Evolutionary conservation across 1,140 invertebrate genomes (phyloP), one percentile per base, ranked within the genome.

Genomic region (Stegodyphus dumicola): DNA sequence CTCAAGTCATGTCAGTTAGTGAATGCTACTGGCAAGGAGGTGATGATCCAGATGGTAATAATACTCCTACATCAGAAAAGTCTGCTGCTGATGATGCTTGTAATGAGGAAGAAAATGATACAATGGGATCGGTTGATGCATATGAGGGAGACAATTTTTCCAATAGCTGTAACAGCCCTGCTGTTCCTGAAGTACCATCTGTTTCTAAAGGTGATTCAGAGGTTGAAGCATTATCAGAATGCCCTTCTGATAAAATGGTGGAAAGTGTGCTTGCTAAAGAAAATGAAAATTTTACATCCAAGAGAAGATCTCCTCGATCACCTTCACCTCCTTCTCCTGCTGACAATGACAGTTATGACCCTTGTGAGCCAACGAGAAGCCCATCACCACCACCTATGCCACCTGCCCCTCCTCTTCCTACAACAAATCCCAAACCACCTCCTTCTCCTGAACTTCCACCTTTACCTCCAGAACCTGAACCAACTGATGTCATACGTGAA

Each of bases 321-420:
- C 84, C 84, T 49, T 85, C 85, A n/a, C 85, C 85, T 6, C 85
- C 85, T n/a, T 80, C 85, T n/a, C 85, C 85, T 18, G 75, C 84
- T 77, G 84, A 86, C 65, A 87, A 83, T 77, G 95, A 95, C 89
- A 95, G 93, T 6, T 96, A 96, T 89, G 95, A 96, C 93, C 95
- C 95, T 2, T 96, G 95, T 89, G 95, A 96, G 89, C 95, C 95
- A 2, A 96, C 95, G 1, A 95, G 95, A 89, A 96, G 95, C 5
- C 92, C 95, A 5, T 95, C 94, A 0, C 93, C 93, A 0, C 70
- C 86, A 7, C 88, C 77, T 64, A 67, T 79, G 54, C 64, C 77
- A 17, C 77, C 85, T 33, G 33, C 73, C 74, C 89, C 69, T 54
- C 88, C 60, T 56, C 51, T 76, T 75, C 60, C 78, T 66, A 0